phyloP scores from a whole-genome alignment of 2,797 vertebrate genomes.

The Nothura maculosa region DNA sequence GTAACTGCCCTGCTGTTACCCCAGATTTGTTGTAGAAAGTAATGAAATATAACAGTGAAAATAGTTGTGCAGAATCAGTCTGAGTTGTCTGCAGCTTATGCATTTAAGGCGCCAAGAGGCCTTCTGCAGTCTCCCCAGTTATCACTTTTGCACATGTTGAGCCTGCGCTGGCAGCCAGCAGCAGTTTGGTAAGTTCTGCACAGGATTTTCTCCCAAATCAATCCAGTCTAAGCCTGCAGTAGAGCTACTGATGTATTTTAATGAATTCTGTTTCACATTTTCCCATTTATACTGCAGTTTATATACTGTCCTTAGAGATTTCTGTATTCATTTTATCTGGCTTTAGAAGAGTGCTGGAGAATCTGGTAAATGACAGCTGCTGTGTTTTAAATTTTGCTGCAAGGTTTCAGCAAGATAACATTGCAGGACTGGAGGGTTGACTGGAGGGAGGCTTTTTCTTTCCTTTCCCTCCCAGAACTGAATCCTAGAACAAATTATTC shows the following conservation, averaged over 20 bases:
- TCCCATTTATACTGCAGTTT: conserved; percentile 62
- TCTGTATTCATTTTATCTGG: conserved; percentile 64
- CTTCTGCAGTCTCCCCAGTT: conserved; percentile 59
- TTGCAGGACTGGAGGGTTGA: not conserved
- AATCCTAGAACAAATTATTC: not conserved
- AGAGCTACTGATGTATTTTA: conserved; percentile 62
- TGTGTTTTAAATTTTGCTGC: conserved; percentile 50
- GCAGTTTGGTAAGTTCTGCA: conserved; percentile 55
- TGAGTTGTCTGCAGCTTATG: conserved; percentile 36
- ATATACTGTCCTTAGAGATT: conserved; percentile 59
- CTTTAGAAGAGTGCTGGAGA: conserved; percentile 47
- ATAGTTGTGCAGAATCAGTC: not conserved
- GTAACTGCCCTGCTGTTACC: conserved; percentile 1
- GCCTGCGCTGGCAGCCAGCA: conserved; percentile 61
- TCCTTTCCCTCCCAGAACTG: not conserved
- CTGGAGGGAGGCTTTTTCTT: not conserved
- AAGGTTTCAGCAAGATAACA: conserved; percentile 42
- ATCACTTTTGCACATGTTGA: conserved; percentile 63
- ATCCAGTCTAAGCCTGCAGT: conserved; percentile 36
- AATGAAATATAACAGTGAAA: conserved; percentile 40
- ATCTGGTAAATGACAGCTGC: conserved; percentile 58
- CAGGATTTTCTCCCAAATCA: conserved; percentile 67
- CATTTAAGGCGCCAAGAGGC: conserved; percentile 54
- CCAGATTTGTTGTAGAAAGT: not conserved
- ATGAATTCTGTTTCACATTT: conserved; percentile 66